These are phyloP conservation scores for Yponomeuta malinellus DNA, from an alignment of 2,888 invertebrate species.

Conservation along the genomic window DNA sequence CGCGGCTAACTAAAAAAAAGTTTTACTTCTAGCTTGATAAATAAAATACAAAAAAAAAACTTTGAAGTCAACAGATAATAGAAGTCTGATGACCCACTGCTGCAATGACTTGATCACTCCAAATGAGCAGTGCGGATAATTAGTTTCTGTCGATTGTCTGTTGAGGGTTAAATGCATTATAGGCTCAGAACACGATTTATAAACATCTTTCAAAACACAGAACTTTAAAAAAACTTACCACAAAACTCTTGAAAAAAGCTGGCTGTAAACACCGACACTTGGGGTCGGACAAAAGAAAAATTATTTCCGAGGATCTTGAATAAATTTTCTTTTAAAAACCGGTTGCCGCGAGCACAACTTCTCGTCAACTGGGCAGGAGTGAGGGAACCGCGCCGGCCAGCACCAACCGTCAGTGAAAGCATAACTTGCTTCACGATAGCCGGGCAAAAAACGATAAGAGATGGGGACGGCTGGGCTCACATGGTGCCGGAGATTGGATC, in stretches of 20 bases:
- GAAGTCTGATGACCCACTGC: too few relatives aligned
- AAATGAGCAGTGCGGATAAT: too few relatives aligned
- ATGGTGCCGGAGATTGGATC: not conserved
- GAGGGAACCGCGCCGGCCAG: not conserved
- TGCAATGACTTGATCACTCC: too few relatives aligned
- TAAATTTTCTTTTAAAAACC: not conserved
- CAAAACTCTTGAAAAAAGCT: not conserved
- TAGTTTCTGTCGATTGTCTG: too few relatives aligned
- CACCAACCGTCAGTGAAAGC: conserved; percentile 1
- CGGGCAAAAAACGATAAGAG: conserved; percentile 2
- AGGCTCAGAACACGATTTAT: too few relatives aligned
- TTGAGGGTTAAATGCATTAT: too few relatives aligned
- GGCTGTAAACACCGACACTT: not conserved
- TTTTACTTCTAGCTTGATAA: too few relatives aligned
- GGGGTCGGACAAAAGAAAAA: not conserved
- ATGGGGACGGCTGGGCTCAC: not conserved
- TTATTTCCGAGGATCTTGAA: not conserved
- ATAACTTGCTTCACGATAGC: not conserved
- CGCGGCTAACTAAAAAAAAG: too few relatives aligned
- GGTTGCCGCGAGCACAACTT: not conserved
- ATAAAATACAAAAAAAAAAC: too few relatives aligned
- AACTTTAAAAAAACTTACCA: too few relatives aligned
- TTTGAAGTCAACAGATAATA: too few relatives aligned
- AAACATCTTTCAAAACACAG: too few relatives aligned
- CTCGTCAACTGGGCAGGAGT: not conserved